phyloP scores from a whole-genome alignment of 2,797 vertebrate species.

The Cichlasoma orientale region DNA sequence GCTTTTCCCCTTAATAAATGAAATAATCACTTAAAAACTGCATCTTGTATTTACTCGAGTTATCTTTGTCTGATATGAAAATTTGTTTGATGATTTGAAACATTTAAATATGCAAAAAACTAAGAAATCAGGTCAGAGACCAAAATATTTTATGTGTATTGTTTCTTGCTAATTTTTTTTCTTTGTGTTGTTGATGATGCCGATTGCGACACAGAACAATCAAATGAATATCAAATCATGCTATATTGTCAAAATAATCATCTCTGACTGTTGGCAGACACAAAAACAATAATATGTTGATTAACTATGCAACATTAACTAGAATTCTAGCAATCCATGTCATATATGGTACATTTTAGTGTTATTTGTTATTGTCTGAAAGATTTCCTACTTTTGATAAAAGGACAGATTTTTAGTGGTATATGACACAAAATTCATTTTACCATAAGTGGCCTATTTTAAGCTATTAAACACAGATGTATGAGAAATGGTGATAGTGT shows the following conservation, averaged over 20 bases:
- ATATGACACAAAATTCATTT: not conserved
- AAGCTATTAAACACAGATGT: not conserved
- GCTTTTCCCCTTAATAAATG: too few species aligned
- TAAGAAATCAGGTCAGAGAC: not conserved
- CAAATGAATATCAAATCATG: not conserved
- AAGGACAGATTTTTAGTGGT: not conserved
- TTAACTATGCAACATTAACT: not conserved
- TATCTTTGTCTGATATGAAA: too few species aligned
- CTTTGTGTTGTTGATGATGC: not conserved
- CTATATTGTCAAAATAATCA: not conserved
- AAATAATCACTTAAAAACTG: too few species aligned
- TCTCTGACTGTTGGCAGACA: not conserved
- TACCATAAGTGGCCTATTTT: not conserved
- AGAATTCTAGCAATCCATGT: not conserved
- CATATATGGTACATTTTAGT: not conserved
- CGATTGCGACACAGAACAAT: not conserved
- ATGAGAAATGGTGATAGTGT: not conserved
- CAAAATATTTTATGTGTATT: not conserved
- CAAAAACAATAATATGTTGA: not conserved
- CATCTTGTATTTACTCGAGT: too few species aligned
- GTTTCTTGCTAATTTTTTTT: not conserved
- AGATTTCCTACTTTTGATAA: not conserved
- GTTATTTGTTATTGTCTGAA: not conserved
- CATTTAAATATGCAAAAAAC: too few species aligned
- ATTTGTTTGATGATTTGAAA: too few species aligned